phyloP scores from a whole-genome alignment of 2,888 invertebrate genomes.

The Xylota sylvarum region DNA sequence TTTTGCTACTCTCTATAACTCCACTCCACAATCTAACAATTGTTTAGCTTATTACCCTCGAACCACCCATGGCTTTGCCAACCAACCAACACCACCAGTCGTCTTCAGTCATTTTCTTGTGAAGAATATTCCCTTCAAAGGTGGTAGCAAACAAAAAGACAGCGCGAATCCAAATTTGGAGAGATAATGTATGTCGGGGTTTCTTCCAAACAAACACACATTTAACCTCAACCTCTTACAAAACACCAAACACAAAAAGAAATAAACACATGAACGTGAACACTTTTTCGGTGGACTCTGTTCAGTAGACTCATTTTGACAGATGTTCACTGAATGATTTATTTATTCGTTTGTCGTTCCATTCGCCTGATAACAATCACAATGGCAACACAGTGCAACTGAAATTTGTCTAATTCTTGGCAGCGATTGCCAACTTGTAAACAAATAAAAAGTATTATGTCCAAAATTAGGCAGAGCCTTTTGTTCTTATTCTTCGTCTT shows the following conservation, averaged over 20 bases:
- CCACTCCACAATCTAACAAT: neutral
- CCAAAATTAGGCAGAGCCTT: constrained; percentile 66
- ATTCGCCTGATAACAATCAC: constrained; percentile 67
- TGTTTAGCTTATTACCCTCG: constrained; percentile 33
- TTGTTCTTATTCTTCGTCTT: constrained; percentile 24
- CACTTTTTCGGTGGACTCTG: constrained; percentile 31
- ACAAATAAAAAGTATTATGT: constrained; percentile 50
- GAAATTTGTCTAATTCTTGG: constrained; percentile 76
- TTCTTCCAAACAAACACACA: neutral
- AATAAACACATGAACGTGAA: constrained; percentile 40
- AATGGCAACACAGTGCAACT: constrained; percentile 72
- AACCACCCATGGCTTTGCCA: too few species aligned
- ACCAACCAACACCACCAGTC: too few species aligned
- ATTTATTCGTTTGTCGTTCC: constrained; percentile 53
- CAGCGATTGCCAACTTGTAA: constrained; percentile 60
- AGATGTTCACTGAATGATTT: constrained; percentile 74
- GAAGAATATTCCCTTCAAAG: constrained; percentile 18
- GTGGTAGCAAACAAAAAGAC: constrained; percentile 74
- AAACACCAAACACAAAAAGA: neutral
- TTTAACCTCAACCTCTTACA: constrained; percentile 22
- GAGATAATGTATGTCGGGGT: constrained; percentile 66
- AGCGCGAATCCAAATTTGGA: constrained; percentile 75
- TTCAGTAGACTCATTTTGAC: constrained; percentile 69
- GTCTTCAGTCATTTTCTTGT: constrained; percentile 5
- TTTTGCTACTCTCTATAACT: constrained; percentile 22